Evolutionary conservation across 2,113 vertebrate genomes (phyloP), one percentile per base, ranked within the genome.

Genomic region (Pseudorasbora parva): DNA sequence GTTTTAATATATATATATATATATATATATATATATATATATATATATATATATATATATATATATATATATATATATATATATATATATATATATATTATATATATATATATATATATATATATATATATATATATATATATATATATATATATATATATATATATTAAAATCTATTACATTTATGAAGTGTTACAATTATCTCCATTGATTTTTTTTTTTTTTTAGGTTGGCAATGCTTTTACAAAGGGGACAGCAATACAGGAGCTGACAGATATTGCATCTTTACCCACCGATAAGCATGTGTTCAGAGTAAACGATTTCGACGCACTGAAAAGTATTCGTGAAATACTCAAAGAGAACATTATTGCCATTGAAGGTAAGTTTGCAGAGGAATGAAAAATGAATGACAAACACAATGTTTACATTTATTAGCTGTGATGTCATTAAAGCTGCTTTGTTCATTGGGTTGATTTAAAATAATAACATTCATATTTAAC

Each of bases 311-410:
- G 0, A 54, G 95, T 96, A 43, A 10, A 83, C 2, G 90, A 85
- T 87, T 97, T 96, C 8, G 17, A 82, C 0, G 94, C 95, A 0
- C 92, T 97, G 56, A 86, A 90, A 0, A 78, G 66, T 85, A 96
- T 97, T 88, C 93, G 86, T 54, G 19, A 90, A 0, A 92, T 87
- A 68, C 91, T 97, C 54, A 89, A 95, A 87, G 91, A 94, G 4
- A 95, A 94, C 85, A 96, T 97, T 84, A 97, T 96, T 11, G 90
- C 95, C 9, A 96, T 97, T 7, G 96, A 97, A 90, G 96, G 96
- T 96, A 90, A 21, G 74, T 25, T 47, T 33, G 19, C 19, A 15
- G 1, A 64, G 23, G 12, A 57, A 30, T 12, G 2, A 79, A 12
- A 60, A 25, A 60, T 23, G 1, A 25, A 60, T 14, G 0, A 62